A percentile compares a stretch with the other conserved stretches of the same genome.
Evolutionary conservation across 1,140 invertebrate genomes (phyloP).

Genomic region (Cydia pomonella): DNA sequence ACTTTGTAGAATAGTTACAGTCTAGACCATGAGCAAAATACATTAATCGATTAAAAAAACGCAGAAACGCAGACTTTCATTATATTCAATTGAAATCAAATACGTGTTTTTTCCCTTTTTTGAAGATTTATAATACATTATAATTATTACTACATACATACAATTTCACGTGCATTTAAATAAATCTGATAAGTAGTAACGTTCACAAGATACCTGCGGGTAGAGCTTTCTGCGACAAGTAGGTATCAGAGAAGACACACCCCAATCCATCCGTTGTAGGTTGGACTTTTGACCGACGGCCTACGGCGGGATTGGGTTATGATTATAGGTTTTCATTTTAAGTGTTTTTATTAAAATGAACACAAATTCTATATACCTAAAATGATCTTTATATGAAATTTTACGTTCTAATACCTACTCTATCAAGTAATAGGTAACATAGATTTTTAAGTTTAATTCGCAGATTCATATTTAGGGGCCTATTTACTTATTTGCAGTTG

Average conservation of each 20-base stretch:
- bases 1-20: too few relatives aligned
- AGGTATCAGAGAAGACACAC: constrained; percentile 7
- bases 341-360: background rate
- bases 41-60: too few relatives aligned
- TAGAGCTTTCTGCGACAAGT: constrained; percentile 13
- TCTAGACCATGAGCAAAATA: too few relatives aligned
- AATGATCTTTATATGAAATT: background rate
- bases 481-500: too few relatives aligned
- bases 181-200: background rate
- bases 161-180: background rate
- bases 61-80: too few relatives aligned
- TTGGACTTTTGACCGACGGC: background rate
- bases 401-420: background rate
- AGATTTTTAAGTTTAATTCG: too few relatives aligned
- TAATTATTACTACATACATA: background rate
- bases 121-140: too few relatives aligned
- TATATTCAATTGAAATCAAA: too few relatives aligned
- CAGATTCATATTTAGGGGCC: too few relatives aligned
- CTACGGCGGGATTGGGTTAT: background rate
- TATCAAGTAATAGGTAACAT: background rate
- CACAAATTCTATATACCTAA: background rate
- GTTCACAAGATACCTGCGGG: background rate
- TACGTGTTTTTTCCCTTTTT: too few relatives aligned
- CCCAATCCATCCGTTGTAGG: background rate
- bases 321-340: background rate